phyloP scores from a whole-genome alignment of 2,888 invertebrate species.

The Ennomos quercinarius region DNA sequence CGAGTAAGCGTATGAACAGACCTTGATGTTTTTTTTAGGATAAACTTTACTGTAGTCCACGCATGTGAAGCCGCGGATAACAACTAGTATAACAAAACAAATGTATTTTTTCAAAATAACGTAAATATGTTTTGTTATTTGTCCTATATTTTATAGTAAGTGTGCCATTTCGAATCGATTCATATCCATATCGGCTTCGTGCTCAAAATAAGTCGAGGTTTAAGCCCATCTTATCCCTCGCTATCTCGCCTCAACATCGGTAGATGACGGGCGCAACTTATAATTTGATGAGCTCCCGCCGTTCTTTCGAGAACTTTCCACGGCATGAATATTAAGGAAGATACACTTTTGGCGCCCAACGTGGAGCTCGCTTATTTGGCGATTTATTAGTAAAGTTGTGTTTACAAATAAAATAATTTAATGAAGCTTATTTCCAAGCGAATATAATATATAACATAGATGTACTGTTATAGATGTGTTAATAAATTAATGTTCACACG shows the following conservation, averaged over 20 bases:
- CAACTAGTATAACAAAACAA: too few species aligned
- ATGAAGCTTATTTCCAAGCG: background rate
- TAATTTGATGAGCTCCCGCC: conserved; percentile 70
- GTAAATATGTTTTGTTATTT: too few species aligned
- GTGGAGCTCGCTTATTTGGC: conserved; percentile 46
- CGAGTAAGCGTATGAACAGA: too few species aligned
- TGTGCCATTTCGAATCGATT: background rate
- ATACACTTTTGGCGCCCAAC: conserved; percentile 68
- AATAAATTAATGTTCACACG: too few species aligned
- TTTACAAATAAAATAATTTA: conserved; percentile 12
- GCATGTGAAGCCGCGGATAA: too few species aligned
- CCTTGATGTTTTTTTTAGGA: too few species aligned
- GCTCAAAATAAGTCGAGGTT: conserved; percentile 3
- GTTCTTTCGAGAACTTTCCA: conserved; percentile 65
- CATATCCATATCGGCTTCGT: background rate
- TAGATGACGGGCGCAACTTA: conserved; percentile 61
- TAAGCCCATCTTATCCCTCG: conserved; percentile 26
- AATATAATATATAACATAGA: too few species aligned
- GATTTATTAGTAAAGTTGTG: conserved; percentile 36
- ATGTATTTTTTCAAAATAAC: too few species aligned
- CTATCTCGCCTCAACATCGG: conserved; percentile 28
- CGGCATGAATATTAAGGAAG: conserved; percentile 71
- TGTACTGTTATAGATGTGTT: too few species aligned
- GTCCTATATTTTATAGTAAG: too few species aligned
- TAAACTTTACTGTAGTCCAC: too few species aligned